phyloP scores from a whole-genome alignment of 2,113 vertebrate genomes.

The Lagenorhynchus albirostris region DNA sequence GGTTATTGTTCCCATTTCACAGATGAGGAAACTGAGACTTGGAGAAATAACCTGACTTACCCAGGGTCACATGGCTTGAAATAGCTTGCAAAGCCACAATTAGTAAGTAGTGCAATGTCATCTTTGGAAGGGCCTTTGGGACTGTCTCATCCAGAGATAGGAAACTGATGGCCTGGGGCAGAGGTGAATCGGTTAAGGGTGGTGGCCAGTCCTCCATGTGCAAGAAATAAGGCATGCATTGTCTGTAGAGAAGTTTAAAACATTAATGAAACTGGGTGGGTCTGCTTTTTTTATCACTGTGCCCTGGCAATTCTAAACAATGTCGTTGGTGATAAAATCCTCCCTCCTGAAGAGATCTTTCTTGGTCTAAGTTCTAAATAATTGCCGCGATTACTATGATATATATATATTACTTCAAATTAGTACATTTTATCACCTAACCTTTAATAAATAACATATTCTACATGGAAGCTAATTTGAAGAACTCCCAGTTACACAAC shows the following conservation, averaged over 20 bases:
- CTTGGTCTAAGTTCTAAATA: constrained; percentile 7
- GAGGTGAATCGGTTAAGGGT: constrained; percentile 19
- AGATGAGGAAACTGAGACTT: neutral
- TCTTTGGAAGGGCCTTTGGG: neutral
- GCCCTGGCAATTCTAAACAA: neutral
- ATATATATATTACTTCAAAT: neutral
- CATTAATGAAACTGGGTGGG: neutral
- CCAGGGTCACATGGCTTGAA: neutral
- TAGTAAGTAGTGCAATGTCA: neutral
- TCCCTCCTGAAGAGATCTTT: constrained; percentile 14
- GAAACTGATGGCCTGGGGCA: constrained; percentile 35
- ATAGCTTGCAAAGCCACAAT: neutral
- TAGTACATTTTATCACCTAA: neutral
- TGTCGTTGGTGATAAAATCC: neutral
- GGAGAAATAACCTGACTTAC: neutral
- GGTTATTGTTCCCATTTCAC: neutral
- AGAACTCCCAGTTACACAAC: neutral
- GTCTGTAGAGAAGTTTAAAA: constrained; percentile 25
- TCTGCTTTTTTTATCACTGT: neutral
- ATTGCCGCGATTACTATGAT: neutral
- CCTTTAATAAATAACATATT: neutral
- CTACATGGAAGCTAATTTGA: neutral
- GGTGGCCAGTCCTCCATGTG: neutral
- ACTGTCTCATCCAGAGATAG: neutral
- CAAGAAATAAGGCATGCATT: neutral